These are phyloP conservation scores for Charadrius vociferus DNA, from an alignment of 2,113 vertebrate genomes.

Conservation along the genomic window DNA sequence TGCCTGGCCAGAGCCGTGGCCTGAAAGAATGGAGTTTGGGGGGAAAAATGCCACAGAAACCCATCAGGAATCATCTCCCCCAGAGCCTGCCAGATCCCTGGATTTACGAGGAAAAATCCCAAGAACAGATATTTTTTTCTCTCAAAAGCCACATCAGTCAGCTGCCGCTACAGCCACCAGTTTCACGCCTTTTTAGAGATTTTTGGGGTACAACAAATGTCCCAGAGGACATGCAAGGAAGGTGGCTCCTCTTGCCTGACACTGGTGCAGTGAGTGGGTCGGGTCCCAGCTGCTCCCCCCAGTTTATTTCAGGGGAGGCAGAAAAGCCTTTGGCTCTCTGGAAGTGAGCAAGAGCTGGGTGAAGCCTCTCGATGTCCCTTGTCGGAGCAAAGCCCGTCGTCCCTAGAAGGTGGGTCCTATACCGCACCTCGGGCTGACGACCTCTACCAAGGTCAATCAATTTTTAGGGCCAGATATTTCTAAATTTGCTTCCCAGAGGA, in stretches of 20 bases:
- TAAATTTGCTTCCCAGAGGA: background rate
- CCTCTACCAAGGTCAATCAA: constrained; percentile 34
- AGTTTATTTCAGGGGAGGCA: fast-evolving
- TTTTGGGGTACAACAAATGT: background rate
- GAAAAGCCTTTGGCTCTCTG: background rate
- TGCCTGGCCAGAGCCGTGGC: background rate
- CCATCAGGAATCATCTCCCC: background rate
- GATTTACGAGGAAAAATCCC: background rate
- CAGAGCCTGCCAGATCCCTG: background rate
- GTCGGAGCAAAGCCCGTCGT: fast-evolving
- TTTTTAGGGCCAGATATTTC: background rate
- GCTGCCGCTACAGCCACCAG: fast-evolving
- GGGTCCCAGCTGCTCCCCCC: background rate
- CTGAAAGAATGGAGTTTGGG: background rate
- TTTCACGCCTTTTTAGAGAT: background rate
- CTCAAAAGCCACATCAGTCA: background rate
- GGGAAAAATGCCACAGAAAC: background rate
- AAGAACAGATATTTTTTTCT: background rate
- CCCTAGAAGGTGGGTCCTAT: background rate
- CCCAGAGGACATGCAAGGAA: background rate
- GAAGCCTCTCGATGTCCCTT: fast-evolving
- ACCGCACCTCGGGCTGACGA: background rate
- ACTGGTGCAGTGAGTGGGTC: background rate
- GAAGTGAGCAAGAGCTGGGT: background rate
- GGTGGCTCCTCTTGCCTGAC: background rate